A percentile compares a stretch with the other conserved stretches of the same genome.
Conservation (phyloP, 2,888 invertebrate species). For the Cylindroiulus punctatus region DNA sequence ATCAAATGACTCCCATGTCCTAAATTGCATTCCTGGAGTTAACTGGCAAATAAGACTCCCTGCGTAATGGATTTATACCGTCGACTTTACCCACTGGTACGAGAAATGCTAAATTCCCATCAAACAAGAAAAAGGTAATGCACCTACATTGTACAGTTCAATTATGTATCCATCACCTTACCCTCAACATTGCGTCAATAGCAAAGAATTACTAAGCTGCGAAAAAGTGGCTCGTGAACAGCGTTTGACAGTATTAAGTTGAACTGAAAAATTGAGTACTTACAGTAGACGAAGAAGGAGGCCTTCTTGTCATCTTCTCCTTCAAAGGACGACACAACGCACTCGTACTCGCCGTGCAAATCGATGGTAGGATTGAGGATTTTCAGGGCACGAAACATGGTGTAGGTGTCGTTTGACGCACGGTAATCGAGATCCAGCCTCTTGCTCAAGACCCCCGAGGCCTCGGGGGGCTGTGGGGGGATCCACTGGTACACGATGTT, state of each 20-base stretch:
- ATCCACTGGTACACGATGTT: conserved; percentile 56
- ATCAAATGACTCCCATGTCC: too few relatives aligned
- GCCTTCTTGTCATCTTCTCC: conserved; percentile 40
- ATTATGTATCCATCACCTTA: too few relatives aligned
- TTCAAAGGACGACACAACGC: conserved; percentile 51
- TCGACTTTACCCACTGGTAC: too few relatives aligned
- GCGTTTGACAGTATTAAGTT: not conserved
- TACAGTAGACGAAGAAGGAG: conserved; percentile 54
- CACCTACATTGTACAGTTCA: not conserved
- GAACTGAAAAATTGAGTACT: not conserved
- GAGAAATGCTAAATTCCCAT: too few relatives aligned
- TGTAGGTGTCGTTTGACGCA: conserved; percentile 50
- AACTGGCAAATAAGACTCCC: too few relatives aligned
- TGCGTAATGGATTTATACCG: too few relatives aligned
- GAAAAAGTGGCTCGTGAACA: too few relatives aligned
- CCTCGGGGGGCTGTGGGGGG: conserved; percentile 50
- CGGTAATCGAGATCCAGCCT: conserved; percentile 54
- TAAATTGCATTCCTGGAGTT: too few relatives aligned
- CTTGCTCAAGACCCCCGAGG: conserved; percentile 30
- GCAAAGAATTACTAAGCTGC: too few relatives aligned
- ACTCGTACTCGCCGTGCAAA: conserved; percentile 49
- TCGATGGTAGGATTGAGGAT: conserved; percentile 53
- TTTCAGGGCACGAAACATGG: conserved; percentile 53
- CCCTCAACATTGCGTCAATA: not conserved
- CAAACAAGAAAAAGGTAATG: too few relatives aligned